Evolutionary conservation across 2,113 vertebrate species (phyloP).

Genomic region (Trachemys scripta): DNA sequence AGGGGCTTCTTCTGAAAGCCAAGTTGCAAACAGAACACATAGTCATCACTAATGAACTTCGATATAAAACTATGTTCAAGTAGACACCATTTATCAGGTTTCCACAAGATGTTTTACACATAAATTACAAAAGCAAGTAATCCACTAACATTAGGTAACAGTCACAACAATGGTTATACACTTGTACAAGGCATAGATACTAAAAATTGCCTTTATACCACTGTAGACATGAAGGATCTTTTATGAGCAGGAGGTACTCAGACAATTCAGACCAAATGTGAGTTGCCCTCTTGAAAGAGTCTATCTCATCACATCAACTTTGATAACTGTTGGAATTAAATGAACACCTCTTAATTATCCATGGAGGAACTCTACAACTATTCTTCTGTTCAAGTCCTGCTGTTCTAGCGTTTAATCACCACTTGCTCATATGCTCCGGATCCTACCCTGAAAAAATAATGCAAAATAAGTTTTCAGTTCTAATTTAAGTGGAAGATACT

Average conservation of each 20-base stretch:
- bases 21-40: not conserved
- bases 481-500: not conserved
- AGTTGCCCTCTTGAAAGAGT: not conserved
- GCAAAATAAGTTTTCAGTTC: not conserved
- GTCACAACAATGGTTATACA: not conserved
- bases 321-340: conserved; percentile 32
- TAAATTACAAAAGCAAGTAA: not conserved
- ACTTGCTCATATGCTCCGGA: conserved; percentile 95
- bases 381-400: not conserved
- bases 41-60: not conserved
- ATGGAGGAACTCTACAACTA: not conserved
- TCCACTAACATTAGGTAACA: not conserved
- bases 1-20: not conserved
- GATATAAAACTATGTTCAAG: not conserved
- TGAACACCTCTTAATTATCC: not conserved
- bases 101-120: not conserved
- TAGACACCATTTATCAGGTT: not conserved
- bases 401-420: conserved; percentile 90
- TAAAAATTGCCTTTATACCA: not conserved
- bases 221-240: not conserved
- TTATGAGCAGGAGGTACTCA: not conserved
- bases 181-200: not conserved
- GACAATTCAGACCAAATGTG: not conserved
- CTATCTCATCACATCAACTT: conserved; percentile 3
- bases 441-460: conserved; percentile 81